Evolutionary conservation across 1,140 invertebrate genomes (phyloP).

Genomic region (Eurosta solidaginis): DNA sequence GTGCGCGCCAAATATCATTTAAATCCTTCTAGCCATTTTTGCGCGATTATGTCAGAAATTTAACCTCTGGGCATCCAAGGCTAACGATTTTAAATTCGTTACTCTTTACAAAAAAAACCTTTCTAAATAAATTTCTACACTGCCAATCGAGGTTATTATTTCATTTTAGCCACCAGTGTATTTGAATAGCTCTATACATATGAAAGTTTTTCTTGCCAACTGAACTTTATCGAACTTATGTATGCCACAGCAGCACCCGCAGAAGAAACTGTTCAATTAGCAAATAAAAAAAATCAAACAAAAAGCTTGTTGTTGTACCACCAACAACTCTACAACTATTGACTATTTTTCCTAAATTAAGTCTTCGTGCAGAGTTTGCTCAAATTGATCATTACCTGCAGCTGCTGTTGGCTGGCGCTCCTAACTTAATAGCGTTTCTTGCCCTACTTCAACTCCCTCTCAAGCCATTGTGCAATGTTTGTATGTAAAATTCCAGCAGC

Average conservation of each 20-base stretch:
- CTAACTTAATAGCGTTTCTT: neutral
- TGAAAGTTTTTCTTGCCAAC: neutral
- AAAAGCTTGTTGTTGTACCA: neutral
- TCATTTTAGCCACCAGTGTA: too few relatives aligned
- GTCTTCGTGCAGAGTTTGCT: neutral
- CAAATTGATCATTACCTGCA: constrained; percentile 5
- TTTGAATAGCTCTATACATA: neutral
- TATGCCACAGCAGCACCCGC: neutral
- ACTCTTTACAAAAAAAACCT: too few relatives aligned
- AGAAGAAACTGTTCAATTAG: neutral
- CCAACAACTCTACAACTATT: neutral
- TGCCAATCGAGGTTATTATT: too few relatives aligned
- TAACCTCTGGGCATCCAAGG: too few relatives aligned
- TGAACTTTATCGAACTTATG: constrained; percentile 5
- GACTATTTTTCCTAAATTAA: neutral
- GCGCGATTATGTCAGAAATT: too few relatives aligned
- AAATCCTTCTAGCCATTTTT: too few relatives aligned
- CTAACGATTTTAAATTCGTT: too few relatives aligned
- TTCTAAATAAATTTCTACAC: too few relatives aligned
- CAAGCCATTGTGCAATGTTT: too few relatives aligned
- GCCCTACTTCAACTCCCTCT: neutral
- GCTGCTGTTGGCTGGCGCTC: neutral
- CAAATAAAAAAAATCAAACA: neutral
- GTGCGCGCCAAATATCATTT: too few relatives aligned
- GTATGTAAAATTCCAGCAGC: too few relatives aligned